A percentile compares a stretch with the other conserved stretches of the same genome.
phyloP scores from a whole-genome alignment of 2,888 invertebrate genomes.

The Ochropleura plecta region DNA sequence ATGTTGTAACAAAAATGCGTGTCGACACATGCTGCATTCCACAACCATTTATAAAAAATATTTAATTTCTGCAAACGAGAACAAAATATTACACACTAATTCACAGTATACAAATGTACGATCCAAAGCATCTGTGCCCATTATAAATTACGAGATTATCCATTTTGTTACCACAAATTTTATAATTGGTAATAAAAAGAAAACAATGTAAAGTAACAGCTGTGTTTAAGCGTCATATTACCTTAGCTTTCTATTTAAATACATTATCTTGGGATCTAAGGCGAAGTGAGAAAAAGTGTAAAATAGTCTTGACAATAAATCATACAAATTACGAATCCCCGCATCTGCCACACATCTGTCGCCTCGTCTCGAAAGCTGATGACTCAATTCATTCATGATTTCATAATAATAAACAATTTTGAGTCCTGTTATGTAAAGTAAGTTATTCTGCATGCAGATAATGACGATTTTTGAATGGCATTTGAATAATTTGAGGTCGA shows the following conservation, averaged over 20 bases:
- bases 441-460: slow-evolving; percentile 34
- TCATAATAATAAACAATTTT: slow-evolving; percentile 52
- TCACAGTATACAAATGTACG: slow-evolving; percentile 32
- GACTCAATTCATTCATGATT: slow-evolving; percentile 61
- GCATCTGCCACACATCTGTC: slow-evolving; percentile 60
- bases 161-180: slow-evolving; percentile 46
- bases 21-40: slow-evolving; percentile 18
- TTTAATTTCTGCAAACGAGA: slow-evolving; percentile 36
- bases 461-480: slow-evolving; percentile 31
- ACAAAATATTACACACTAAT: slow-evolving; percentile 40
- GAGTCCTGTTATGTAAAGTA: slow-evolving; percentile 49
- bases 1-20: slow-evolving; percentile 27
- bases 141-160: slow-evolving; percentile 49
- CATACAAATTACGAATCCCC: slow-evolving; percentile 56
- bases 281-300: slow-evolving; percentile 42
- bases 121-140: slow-evolving; percentile 47
- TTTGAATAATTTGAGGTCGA: slow-evolving; percentile 38
- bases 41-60: slow-evolving; percentile 34
- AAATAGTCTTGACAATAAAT: slow-evolving; percentile 51
- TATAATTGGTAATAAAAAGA: slow-evolving; percentile 35
- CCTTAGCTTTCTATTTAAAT: slow-evolving; percentile 34
- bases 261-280: slow-evolving; percentile 22
- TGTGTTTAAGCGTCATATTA: slow-evolving; percentile 38
- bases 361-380: slow-evolving; percentile 21
- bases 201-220: slow-evolving; percentile 29